These are phyloP conservation scores for Graphium colonna DNA, from an alignment of 2,888 invertebrate genomes.

Conservation along the genomic window DNA sequence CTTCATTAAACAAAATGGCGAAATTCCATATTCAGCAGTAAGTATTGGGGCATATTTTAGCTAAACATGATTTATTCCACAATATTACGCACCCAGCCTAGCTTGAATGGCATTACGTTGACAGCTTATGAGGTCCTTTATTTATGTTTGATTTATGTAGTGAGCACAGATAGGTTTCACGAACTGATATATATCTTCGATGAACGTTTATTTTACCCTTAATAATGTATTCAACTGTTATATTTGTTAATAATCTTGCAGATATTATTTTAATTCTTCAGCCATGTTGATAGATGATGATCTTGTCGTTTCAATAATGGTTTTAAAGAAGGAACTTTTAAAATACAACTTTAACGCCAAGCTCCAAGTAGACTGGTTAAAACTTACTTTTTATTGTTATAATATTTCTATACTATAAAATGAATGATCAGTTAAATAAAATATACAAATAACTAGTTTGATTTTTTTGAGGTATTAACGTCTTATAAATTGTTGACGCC, in stretches of 20 bases:
- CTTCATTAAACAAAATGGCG: slow-evolving; percentile 34
- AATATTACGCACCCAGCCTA: slow-evolving; percentile 71
- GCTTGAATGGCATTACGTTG: slow-evolving; percentile 75
- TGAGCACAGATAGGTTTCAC: slow-evolving; percentile 58
- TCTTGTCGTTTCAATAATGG: no score
- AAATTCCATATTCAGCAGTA: slow-evolving; percentile 66
- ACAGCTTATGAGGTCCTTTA: slow-evolving; percentile 77
- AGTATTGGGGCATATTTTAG: slow-evolving; percentile 72
- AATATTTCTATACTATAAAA: no score
- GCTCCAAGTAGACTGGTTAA: no score
- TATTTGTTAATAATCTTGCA: neutral
- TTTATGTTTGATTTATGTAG: slow-evolving; percentile 76
- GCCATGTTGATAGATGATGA: no score
- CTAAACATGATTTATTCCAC: slow-evolving; percentile 68
- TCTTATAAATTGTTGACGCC: no score
- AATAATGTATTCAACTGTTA: neutral
- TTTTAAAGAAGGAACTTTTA: no score
- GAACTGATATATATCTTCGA: slow-evolving; percentile 36
- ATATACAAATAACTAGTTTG: no score
- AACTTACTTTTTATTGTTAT: no score
- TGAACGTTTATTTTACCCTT: slow-evolving; percentile 35
- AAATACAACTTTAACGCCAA: no score
- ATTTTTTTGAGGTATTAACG: no score
- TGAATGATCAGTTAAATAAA: no score
- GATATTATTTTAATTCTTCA: no score